Evolutionary conservation across 1,140 invertebrate genomes (phyloP).

Genomic region (Colletes latitarsis): DNA sequence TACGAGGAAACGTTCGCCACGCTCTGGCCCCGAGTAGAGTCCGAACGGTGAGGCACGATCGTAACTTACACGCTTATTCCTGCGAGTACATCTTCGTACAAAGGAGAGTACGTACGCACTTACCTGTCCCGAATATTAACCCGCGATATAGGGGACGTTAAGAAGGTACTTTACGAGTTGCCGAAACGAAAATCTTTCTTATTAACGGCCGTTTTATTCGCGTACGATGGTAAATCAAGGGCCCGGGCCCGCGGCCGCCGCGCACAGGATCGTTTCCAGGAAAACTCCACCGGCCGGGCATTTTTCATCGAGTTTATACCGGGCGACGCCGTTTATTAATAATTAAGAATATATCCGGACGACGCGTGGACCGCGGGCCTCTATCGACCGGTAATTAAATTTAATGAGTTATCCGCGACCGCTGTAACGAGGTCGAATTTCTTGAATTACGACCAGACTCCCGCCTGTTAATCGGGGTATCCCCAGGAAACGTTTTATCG

Average conservation of each 20-base stretch:
- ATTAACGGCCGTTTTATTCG: constrained; percentile 57
- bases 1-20: neutral
- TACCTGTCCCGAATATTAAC: constrained; percentile 46
- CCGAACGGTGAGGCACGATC: constrained; percentile 20
- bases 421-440: constrained; percentile 45
- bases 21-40: neutral
- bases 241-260: neutral
- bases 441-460: constrained; percentile 27
- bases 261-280: constrained; percentile 37
- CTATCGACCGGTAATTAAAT: constrained; percentile 40
- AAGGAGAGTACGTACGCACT: constrained; percentile 29
- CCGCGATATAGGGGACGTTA: constrained; percentile 53
- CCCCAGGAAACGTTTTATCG: constrained; percentile 35
- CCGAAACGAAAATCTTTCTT: constrained; percentile 48
- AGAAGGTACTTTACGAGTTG: constrained; percentile 56
- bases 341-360: constrained; percentile 16
- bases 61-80: constrained; percentile 61
- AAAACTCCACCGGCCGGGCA: constrained; percentile 8
- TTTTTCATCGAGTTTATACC: constrained; percentile 40
- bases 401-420: constrained; percentile 37
- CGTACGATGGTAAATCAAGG: constrained; percentile 38
- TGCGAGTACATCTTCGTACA: constrained; percentile 43
- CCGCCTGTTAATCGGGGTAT: constrained; percentile 1
- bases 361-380: neutral
- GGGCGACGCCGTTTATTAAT: constrained; percentile 27